These are phyloP conservation scores for Camponotus pennsylvanicus DNA, from an alignment of 1,140 invertebrate genomes.

Conservation along the genomic window DNA sequence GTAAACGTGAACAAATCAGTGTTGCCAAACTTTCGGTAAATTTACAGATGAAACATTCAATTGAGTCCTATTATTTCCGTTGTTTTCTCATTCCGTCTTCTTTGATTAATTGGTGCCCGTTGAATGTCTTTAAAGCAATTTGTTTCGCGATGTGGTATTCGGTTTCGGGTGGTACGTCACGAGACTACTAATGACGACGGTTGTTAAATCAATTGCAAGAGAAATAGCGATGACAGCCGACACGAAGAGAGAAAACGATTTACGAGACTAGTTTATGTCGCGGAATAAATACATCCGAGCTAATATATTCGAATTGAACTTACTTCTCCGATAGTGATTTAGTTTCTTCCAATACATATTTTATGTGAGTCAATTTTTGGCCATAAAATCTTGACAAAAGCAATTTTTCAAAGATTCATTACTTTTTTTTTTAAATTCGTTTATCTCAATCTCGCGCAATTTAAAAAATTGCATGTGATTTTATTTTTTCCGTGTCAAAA, in stretches of 20 bases:
- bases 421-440: background rate
- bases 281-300: constrained; percentile 6
- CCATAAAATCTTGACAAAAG: background rate
- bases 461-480: background rate
- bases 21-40: background rate
- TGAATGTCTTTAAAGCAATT: constrained; percentile 55
- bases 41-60: background rate
- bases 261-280: background rate
- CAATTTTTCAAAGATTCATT: no score
- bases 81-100: constrained; percentile 13
- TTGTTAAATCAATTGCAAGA: constrained; percentile 61
- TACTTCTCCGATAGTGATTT: background rate
- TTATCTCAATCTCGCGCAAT: background rate
- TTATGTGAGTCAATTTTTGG: background rate
- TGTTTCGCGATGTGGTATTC: constrained; percentile 37
- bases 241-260: constrained; percentile 42
- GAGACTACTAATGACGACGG: constrained; percentile 53
- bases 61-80: constrained; percentile 18
- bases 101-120: constrained; percentile 56
- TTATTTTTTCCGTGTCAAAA: background rate
- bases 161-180: constrained; percentile 46
- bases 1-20: constrained; percentile 21
- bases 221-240: constrained; percentile 41
- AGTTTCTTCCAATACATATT: background rate
- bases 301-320: constrained; percentile 1